Evolutionary conservation across 2,888 invertebrate genomes (phyloP).

Genomic region (Ceramica pisi): DNA sequence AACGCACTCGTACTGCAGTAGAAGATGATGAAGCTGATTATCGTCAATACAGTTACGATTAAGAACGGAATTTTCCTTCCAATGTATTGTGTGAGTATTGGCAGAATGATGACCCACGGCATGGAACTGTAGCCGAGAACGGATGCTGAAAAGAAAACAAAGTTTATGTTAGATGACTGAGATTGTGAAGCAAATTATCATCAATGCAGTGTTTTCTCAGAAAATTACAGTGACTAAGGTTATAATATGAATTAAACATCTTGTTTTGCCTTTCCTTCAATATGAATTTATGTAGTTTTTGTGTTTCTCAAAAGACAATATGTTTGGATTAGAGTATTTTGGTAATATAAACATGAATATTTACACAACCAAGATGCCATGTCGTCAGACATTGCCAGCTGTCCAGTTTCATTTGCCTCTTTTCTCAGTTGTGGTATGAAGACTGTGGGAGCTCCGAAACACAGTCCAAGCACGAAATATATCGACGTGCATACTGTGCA

Average conservation of each 20-base stretch:
- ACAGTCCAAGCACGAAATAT: slow-evolving; percentile 72
- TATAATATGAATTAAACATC: neutral
- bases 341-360: slow-evolving; percentile 34
- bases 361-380: slow-evolving; percentile 79
- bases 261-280: slow-evolving; percentile 1
- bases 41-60: slow-evolving; percentile 61
- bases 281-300: neutral
- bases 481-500: slow-evolving; percentile 70
- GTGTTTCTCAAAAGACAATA: slow-evolving; percentile 5
- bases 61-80: slow-evolving; percentile 68
- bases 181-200: neutral
- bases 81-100: slow-evolving; percentile 60
- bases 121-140: slow-evolving; percentile 64
- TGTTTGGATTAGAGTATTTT: neutral
- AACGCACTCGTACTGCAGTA: slow-evolving; percentile 72
- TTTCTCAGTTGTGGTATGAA: slow-evolving; percentile 74
- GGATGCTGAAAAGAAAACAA: slow-evolving; percentile 66
- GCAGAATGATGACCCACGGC: slow-evolving; percentile 68
- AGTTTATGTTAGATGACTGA: slow-evolving; percentile 20
- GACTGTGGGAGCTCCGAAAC: slow-evolving; percentile 76
- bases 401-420: slow-evolving; percentile 69
- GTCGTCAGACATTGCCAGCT: slow-evolving; percentile 65
- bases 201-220: neutral
- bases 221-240: neutral
- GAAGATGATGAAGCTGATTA: slow-evolving; percentile 71